Evolutionary conservation across 1,140 invertebrate species (phyloP).

Genomic region (Drosophila pachea): DNA sequence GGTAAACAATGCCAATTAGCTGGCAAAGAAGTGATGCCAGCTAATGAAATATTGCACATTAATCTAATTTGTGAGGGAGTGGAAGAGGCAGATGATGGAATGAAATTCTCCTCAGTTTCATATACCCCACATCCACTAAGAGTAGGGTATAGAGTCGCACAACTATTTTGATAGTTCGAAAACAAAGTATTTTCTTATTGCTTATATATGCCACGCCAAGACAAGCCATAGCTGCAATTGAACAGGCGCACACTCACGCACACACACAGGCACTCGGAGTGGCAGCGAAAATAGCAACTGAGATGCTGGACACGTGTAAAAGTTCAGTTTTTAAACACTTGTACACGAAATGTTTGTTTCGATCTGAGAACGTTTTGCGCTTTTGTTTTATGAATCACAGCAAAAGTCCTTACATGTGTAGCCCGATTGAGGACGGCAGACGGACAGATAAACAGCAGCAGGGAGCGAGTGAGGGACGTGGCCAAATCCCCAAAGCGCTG

Average conservation of each 20-base stretch:
- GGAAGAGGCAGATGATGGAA: no score
- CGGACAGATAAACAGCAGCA: background rate
- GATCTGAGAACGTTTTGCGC: slow-evolving; percentile 51
- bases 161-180: slow-evolving; percentile 55
- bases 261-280: slow-evolving; percentile 1
- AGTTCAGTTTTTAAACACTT: slow-evolving; percentile 72
- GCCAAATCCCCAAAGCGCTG: slow-evolving; percentile 60
- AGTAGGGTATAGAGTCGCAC: slow-evolving; percentile 3
- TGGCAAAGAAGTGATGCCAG: no score
- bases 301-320: slow-evolving; percentile 73
- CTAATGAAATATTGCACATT: no score
- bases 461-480: background rate
- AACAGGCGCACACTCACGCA: slow-evolving; percentile 5
- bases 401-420: slow-evolving; percentile 37
- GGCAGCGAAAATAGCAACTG: slow-evolving; percentile 33
- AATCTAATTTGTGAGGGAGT: no score
- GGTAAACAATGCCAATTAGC: no score
- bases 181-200: slow-evolving; percentile 50
- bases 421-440: slow-evolving; percentile 1
- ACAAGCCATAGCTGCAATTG: background rate
- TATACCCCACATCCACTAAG: background rate
- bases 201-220: slow-evolving; percentile 5
- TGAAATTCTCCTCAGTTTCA: background rate
- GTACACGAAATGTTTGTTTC: slow-evolving; percentile 62
- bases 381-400: slow-evolving; percentile 70